These are phyloP conservation scores for Alligator mississippiensis DNA, from an alignment of 2,113 vertebrate species.

Conservation along the genomic window DNA sequence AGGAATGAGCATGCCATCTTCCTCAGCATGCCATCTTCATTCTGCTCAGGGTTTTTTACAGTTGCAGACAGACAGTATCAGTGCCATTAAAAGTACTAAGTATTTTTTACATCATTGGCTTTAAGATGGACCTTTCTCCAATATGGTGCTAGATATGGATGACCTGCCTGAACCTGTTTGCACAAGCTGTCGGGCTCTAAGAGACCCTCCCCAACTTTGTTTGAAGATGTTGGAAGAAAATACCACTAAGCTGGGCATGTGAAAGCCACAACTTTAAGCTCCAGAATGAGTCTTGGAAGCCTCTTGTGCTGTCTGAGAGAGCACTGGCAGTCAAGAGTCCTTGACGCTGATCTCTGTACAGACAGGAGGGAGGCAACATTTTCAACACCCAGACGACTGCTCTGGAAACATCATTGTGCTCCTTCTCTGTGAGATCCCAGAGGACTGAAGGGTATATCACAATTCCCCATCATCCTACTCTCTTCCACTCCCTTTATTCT, in stretches of 20 bases:
- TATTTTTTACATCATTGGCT: background rate
- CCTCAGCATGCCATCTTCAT: too few relatives aligned
- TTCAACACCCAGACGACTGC: too few relatives aligned
- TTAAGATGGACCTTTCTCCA: background rate
- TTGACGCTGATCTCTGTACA: too few relatives aligned
- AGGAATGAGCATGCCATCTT: too few relatives aligned
- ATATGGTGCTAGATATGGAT: background rate
- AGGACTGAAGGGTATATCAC: background rate
- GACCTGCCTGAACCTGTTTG: background rate
- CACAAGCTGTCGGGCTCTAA: background rate
- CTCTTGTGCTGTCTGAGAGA: background rate
- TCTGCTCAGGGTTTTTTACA: background rate
- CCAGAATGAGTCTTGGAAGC: background rate
- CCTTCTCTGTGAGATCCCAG: background rate
- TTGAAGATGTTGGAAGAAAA: background rate
- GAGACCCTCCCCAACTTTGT: background rate
- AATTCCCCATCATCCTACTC: background rate
- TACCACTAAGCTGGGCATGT: background rate
- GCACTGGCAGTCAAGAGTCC: background rate
- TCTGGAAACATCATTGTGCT: background rate
- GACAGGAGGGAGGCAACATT: too few relatives aligned
- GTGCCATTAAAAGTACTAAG: background rate
- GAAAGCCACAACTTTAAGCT: background rate
- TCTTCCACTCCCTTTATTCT: background rate
- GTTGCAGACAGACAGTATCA: background rate